These are phyloP conservation scores for Shinisaurus crocodilurus DNA, from an alignment of 2,113 vertebrate species.

Conservation along the genomic window DNA sequence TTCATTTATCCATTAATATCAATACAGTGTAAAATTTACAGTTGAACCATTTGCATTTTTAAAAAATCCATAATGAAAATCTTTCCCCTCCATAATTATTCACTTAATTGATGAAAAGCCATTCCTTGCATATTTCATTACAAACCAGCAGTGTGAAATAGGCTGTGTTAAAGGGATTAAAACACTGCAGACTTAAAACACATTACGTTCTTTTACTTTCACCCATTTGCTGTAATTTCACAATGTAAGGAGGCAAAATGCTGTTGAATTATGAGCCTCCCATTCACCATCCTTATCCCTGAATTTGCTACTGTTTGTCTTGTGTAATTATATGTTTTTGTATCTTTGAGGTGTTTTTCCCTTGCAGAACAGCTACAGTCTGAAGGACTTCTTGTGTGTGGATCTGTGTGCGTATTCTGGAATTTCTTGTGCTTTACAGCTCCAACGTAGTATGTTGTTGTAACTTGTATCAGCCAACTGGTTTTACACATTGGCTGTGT, in stretches of 20 bases:
- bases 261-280: not conserved
- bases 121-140: slow-evolving; percentile 42
- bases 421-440: not conserved
- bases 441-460: no score
- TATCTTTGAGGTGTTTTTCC: not conserved
- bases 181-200: slow-evolving; percentile 23
- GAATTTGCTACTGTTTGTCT: not conserved
- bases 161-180: slow-evolving; percentile 37
- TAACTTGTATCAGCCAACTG: no score
- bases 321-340: not conserved
- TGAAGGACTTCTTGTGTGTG: not conserved
- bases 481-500: not conserved
- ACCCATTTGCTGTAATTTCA: not conserved
- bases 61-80: slow-evolving; percentile 31
- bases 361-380: not conserved
- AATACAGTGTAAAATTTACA: slow-evolving; percentile 53
- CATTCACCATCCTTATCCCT: not conserved
- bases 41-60: slow-evolving; percentile 35
- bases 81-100: slow-evolving; percentile 58
- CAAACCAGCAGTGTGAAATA: slow-evolving; percentile 31
- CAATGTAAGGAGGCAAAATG: not conserved
- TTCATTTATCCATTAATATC: slow-evolving; percentile 47
- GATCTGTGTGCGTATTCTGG: not conserved
- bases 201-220: not conserved
- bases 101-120: slow-evolving; percentile 54